phyloP scores from a whole-genome alignment of 2,113 vertebrate genomes.

The Aix galericulata region DNA sequence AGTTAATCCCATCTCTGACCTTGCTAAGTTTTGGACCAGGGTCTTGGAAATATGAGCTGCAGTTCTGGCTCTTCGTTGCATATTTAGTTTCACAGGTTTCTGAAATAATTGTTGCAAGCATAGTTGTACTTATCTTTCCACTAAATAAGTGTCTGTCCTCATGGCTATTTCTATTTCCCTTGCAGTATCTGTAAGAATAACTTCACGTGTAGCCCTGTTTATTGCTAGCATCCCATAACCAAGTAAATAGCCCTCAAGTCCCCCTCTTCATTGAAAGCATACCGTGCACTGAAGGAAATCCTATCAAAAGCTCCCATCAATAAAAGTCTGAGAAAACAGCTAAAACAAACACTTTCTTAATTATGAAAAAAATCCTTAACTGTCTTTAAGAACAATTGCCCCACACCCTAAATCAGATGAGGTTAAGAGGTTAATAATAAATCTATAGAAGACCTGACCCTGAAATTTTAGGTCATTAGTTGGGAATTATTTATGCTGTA shows the following conservation, averaged over 20 bases:
- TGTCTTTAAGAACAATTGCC: neutral
- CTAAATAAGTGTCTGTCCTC: neutral
- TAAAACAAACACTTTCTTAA: neutral
- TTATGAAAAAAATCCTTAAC: fast-evolving
- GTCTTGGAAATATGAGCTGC: neutral
- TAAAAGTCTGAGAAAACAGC: neutral
- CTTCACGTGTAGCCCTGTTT: neutral
- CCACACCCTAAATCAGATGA: neutral
- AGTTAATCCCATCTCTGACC: neutral
- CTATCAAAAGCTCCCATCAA: neutral
- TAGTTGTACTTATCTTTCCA: neutral
- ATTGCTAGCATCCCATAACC: neutral
- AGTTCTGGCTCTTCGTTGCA: neutral
- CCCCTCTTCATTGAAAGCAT: neutral
- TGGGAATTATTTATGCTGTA: conserved; percentile 56
- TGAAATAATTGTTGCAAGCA: neutral
- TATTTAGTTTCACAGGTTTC: neutral
- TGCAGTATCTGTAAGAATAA: neutral
- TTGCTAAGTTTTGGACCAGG: neutral
- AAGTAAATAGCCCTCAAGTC: neutral
- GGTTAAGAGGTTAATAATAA: conserved; percentile 42
- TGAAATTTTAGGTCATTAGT: conserved; percentile 35
- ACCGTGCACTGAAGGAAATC: neutral
- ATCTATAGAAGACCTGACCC: conserved; percentile 15
- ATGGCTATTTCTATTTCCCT: neutral